Conservation (phyloP, 1,140 invertebrate species). For the Formica selysi region DNA sequence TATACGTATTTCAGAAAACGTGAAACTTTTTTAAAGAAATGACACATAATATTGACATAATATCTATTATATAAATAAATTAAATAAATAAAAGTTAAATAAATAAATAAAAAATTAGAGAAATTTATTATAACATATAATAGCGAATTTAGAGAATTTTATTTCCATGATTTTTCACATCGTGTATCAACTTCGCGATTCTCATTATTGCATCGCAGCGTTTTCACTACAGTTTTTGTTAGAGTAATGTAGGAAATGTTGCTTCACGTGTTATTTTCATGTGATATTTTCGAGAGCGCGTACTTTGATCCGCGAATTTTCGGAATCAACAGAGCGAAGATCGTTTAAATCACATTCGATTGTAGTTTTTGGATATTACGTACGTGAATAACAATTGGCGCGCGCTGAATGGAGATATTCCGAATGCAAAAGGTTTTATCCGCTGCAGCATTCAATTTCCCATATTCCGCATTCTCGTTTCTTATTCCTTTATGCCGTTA, state of each 20-base stretch:
- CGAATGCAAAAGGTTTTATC: constrained; percentile 51
- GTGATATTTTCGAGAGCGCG: constrained; percentile 21
- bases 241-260: background rate
- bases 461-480: constrained; percentile 36
- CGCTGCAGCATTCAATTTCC: constrained; percentile 54
- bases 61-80: background rate
- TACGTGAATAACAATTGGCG: constrained; percentile 23
- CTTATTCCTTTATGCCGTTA: constrained; percentile 28
- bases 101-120: background rate
- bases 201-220: background rate
- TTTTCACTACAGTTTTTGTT: constrained; percentile 9
- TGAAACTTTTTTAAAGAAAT: constrained; percentile 12
- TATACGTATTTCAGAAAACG: background rate
- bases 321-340: constrained; percentile 44
- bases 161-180: background rate
- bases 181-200: background rate
- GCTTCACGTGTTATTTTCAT: background rate
- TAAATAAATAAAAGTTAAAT: no score
- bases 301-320: constrained; percentile 35
- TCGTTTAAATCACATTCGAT: constrained; percentile 54
- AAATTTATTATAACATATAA: background rate
- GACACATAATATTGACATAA: background rate
- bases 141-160: background rate
- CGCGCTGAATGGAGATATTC: background rate
- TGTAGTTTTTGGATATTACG: constrained; percentile 56